Conservation (phyloP, 2,797 vertebrate genomes). For the Spondyliosoma cantharus region DNA sequence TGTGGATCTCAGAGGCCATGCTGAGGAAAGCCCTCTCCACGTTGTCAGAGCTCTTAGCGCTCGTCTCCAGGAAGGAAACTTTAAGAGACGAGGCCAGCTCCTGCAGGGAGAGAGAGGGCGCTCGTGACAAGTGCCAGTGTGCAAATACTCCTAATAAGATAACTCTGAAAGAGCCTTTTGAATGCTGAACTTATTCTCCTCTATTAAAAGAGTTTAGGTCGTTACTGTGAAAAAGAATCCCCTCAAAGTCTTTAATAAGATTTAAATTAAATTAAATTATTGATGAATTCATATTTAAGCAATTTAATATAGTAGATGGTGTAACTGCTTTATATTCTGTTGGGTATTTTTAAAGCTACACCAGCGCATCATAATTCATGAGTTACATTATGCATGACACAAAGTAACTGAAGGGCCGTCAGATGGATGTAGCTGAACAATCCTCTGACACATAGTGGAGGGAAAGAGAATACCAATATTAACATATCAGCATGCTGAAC, state of each 20-base stretch:
- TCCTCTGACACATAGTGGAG: no score
- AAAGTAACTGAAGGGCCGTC: no score
- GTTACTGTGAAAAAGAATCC: neutral
- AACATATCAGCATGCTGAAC: no score
- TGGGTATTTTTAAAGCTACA: neutral
- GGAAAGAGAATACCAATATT: no score
- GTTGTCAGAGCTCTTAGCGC: constrained; percentile 83
- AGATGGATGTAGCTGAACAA: no score
- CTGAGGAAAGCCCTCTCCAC: constrained; percentile 81
- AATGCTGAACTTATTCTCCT: neutral
- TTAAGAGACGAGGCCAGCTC: constrained; percentile 82
- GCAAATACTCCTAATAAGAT: neutral
- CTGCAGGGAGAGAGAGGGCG: constrained; percentile 50
- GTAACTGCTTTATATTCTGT: constrained; percentile 5
- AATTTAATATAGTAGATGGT: neutral
- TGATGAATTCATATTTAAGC: constrained; percentile 25
- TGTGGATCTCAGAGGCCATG: constrained; percentile 86
- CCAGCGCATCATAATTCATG: neutral
- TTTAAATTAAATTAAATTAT: neutral
- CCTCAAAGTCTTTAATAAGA: neutral
- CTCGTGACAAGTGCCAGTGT: neutral
- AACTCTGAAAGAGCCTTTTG: no score
- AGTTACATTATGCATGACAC: neutral
- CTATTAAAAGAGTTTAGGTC: neutral
- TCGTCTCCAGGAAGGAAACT: constrained; percentile 85